A percentile compares a stretch with the other conserved stretches of the same genome.
These are phyloP conservation scores for Eupithecia dodoneata DNA, from an alignment of 2,888 invertebrate species.

Conservation along the genomic window DNA sequence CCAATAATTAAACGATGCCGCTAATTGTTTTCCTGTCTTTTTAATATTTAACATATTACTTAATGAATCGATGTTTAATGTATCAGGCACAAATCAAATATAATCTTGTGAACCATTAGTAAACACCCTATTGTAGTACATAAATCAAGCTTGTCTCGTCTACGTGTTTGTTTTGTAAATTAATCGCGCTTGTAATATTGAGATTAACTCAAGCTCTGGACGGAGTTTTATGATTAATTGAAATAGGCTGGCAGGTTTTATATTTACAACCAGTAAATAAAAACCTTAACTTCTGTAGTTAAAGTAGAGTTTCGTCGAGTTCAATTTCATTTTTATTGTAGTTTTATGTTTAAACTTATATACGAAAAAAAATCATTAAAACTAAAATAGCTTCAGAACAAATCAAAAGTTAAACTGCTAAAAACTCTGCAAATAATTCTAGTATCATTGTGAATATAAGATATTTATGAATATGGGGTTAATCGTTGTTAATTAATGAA, in stretches of 20 bases:
- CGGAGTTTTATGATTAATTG: conserved; percentile 44
- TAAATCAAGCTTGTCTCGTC: conserved; percentile 46
- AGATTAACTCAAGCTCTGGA: conserved; percentile 41
- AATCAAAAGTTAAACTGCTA: neutral
- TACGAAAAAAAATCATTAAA: neutral
- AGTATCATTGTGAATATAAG: conserved; percentile 52
- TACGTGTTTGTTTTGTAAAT: conserved; percentile 49
- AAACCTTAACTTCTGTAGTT: conserved; percentile 17
- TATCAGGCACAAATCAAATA: conserved; percentile 35
- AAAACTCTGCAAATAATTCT: neutral
- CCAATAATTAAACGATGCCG: conserved; percentile 55
- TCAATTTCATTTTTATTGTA: neutral
- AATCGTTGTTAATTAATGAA: conserved; percentile 79
- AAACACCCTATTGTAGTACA: conserved; percentile 45
- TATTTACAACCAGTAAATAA: conserved; percentile 35
- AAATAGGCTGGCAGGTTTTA: conserved; percentile 36
- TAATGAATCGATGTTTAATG: conserved; percentile 42
- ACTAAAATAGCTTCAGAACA: neutral
- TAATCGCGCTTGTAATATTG: conserved; percentile 46
- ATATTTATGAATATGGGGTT: conserved; percentile 59
- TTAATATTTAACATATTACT: conserved; percentile 35
- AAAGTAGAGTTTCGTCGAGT: neutral
- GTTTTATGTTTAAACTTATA: neutral
- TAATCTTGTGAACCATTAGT: conserved; percentile 39
- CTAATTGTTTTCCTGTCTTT: conserved; percentile 54